phyloP scores from a whole-genome alignment of 2,888 invertebrate genomes.

The Hemithea aestivaria region DNA sequence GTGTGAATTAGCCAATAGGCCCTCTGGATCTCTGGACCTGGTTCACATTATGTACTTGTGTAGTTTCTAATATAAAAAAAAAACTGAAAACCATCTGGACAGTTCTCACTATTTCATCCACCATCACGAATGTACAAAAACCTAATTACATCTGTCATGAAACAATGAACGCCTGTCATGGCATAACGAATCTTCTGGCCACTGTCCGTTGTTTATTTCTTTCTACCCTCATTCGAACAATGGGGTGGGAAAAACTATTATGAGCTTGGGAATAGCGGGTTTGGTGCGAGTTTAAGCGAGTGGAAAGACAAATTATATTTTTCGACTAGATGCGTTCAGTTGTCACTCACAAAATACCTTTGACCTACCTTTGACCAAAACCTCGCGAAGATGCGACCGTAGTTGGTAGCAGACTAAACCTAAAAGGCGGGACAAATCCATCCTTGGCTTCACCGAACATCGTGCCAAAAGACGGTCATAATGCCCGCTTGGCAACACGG shows the following conservation, averaged over 20 bases:
- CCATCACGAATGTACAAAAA: constrained; percentile 18
- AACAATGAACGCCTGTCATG: constrained; percentile 35
- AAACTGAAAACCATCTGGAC: constrained; percentile 2
- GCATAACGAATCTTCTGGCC: constrained; percentile 37
- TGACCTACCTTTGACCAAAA: too few species aligned
- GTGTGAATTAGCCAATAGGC: too few species aligned
- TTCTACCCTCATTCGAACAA: constrained; percentile 42
- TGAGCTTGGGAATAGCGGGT: constrained; percentile 38
- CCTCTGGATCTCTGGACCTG: too few species aligned
- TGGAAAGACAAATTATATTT: constrained; percentile 1
- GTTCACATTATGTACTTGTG: not conserved
- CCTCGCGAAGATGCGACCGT: too few species aligned
- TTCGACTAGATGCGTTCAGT: too few species aligned
- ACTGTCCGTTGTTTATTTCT: constrained; percentile 18
- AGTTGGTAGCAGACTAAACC: too few species aligned
- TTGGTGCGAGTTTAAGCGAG: constrained; percentile 21
- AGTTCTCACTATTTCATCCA: constrained; percentile 17
- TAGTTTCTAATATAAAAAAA: not conserved
- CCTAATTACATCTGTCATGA: constrained; percentile 38
- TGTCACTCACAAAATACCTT: too few species aligned
- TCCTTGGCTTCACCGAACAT: too few species aligned
- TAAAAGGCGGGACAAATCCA: too few species aligned
- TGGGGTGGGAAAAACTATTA: constrained; percentile 58
- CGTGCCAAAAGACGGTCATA: too few species aligned
- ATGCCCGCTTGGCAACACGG: too few species aligned